Evolutionary conservation across 2,797 vertebrate genomes (phyloP).

Genomic region (Chromis chromis): DNA sequence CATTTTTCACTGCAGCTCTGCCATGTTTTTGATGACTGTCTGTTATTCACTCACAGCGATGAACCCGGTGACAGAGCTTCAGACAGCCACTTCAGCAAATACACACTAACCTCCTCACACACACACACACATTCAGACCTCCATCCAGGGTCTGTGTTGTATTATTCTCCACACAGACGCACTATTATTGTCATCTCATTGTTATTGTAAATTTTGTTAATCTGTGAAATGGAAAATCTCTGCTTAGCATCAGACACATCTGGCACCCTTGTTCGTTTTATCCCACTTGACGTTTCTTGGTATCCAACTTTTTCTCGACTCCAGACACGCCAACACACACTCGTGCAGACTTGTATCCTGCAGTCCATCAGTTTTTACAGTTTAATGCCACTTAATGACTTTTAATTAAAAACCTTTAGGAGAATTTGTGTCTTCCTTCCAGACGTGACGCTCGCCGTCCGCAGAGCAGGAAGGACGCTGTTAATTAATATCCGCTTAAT

Average conservation of each 20-base stretch:
- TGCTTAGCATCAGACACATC: constrained; percentile 28
- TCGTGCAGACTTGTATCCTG: not conserved
- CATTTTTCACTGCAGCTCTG: not conserved
- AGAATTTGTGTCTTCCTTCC: constrained; percentile 40
- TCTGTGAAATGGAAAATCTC: constrained; percentile 34
- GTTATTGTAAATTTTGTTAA: constrained; percentile 9
- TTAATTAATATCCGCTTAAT: constrained; percentile 53
- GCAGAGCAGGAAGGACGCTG: constrained; percentile 48
- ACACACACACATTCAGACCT: not conserved
- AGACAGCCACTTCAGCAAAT: not conserved
- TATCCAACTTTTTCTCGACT: constrained; percentile 6
- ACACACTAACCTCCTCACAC: not conserved
- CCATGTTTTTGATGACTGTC: not conserved
- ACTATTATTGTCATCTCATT: constrained; percentile 15
- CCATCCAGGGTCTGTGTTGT: not conserved
- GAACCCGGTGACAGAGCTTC: not conserved
- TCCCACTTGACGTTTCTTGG: constrained; percentile 17
- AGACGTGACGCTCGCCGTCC: constrained; percentile 15
- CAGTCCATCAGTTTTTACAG: constrained; percentile 19
- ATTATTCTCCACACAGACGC: not conserved
- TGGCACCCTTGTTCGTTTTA: constrained; percentile 17
- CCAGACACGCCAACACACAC: constrained; percentile 7
- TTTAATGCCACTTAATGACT: constrained; percentile 35
- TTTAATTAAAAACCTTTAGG: constrained; percentile 62
- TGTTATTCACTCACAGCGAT: constrained; percentile 1